Percentiles rank a stretch among this genome's conserved stretches.
These are phyloP conservation scores for Tragelaphus imberbis DNA, from an alignment of 2,113 vertebrate species.

Conservation along the genomic window DNA sequence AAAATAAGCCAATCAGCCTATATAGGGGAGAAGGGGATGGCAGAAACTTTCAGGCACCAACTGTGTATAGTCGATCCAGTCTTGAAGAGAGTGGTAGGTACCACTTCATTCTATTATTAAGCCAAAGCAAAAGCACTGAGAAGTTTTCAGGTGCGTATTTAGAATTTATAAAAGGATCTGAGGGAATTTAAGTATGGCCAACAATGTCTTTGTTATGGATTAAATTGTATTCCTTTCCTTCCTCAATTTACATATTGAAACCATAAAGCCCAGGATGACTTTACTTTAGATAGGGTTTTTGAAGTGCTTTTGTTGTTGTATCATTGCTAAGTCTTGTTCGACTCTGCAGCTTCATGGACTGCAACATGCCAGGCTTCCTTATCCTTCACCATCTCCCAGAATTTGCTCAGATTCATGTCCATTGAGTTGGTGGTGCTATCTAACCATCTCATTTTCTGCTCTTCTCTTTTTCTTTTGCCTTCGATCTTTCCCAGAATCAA, in stretches of 20 bases:
- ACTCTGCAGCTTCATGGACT: not conserved
- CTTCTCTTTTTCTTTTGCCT: not conserved
- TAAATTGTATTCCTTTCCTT: not conserved
- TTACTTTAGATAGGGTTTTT: not conserved
- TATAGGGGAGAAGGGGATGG: not conserved
- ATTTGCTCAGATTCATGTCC: not conserved
- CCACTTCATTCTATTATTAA: too few species aligned
- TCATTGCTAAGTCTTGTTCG: rapidly evolving
- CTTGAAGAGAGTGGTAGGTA: not conserved
- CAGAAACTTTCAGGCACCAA: not conserved
- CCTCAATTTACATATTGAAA: not conserved
- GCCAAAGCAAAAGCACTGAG: not conserved
- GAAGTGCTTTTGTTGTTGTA: not conserved
- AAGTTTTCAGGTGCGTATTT: not conserved
- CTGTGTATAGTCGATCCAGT: not conserved
- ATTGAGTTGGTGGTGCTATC: not conserved
- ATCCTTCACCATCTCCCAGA: not conserved
- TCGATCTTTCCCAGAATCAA: not conserved
- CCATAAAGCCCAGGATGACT: not conserved
- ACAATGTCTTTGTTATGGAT: not conserved
- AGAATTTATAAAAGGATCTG: not conserved
- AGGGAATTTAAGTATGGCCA: not conserved
- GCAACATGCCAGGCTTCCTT: not conserved
- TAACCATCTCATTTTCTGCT: not conserved
- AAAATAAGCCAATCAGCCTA: not conserved